A percentile compares a stretch with the other conserved stretches of the same genome.
Conservation (phyloP, 1,140 invertebrate genomes). For the Bombus vancouverensis region DNA sequence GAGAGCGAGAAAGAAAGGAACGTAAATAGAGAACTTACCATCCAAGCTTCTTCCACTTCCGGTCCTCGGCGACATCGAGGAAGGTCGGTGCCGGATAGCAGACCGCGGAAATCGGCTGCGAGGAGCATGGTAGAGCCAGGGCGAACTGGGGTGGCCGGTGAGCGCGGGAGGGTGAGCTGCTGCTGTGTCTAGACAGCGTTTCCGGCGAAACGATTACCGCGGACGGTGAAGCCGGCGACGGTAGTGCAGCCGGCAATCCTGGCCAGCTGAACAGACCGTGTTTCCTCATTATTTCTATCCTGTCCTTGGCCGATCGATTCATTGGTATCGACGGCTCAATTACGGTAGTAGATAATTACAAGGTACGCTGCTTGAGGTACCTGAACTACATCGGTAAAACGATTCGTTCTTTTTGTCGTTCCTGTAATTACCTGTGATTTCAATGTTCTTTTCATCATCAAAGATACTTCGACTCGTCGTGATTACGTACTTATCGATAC, state of each 20-base stretch:
- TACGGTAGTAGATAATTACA: conserved; percentile 35
- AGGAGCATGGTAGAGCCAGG: conserved; percentile 76
- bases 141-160: conserved; percentile 77
- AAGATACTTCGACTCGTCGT: background rate
- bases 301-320: conserved; percentile 48
- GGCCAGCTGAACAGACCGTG: conserved; percentile 76
- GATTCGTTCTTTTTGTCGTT: conserved; percentile 1
- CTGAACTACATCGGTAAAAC: background rate
- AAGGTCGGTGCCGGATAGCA: conserved; percentile 79
- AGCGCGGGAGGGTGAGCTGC: conserved; percentile 78
- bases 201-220: conserved; percentile 89
- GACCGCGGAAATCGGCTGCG: conserved; percentile 78
- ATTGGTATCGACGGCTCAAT: conserved; percentile 39
- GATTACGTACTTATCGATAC: background rate
- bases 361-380: background rate
- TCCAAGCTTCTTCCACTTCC: conserved; percentile 77
- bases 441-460: background rate
- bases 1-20: background rate
- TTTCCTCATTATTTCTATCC: conserved; percentile 52
- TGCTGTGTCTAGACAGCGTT: conserved; percentile 86
- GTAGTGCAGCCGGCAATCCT: conserved; percentile 81
- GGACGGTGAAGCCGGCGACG: conserved; percentile 87
- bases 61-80: conserved; percentile 77
- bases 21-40: conserved; percentile 71
- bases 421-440: background rate